Evolutionary conservation across 53 echinoderm and acorn worm genomes (phyloP).

Genomic region (Actinopyga echinites): DNA sequence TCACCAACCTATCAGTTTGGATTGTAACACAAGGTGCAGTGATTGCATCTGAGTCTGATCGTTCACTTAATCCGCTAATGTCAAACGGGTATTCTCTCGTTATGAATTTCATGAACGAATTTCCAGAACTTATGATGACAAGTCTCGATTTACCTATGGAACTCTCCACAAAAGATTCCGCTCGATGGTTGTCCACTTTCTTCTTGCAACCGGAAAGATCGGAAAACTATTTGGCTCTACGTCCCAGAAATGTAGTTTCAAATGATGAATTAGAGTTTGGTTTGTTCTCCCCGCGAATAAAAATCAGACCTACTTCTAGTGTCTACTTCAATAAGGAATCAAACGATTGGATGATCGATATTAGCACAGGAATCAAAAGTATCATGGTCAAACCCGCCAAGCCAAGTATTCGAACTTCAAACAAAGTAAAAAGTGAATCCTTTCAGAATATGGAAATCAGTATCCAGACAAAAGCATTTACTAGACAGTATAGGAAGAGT

Average conservation of each 20-base stretch:
- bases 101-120: constrained; percentile 50
- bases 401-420: background rate
- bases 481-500: too few species aligned
- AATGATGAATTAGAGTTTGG: background rate
- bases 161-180: background rate
- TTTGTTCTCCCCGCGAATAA: background rate
- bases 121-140: constrained; percentile 29
- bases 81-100: constrained; percentile 4
- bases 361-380: background rate
- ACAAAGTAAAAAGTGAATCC: too few species aligned
- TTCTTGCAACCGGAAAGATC: background rate
- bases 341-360: background rate
- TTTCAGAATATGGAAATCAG: too few species aligned
- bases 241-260: background rate
- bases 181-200: background rate
- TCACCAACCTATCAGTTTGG: background rate
- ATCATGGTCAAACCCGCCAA: too few species aligned
- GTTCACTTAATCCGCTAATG: constrained; percentile 48
- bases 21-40: constrained; percentile 43
- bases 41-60: constrained; percentile 1
- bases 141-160: constrained; percentile 43
- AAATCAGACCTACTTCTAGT: background rate
- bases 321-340: background rate
- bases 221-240: background rate
- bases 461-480: too few species aligned